Evolutionary conservation across 2,113 vertebrate genomes (phyloP), one percentile per base, ranked within the genome.

Genomic region (Agapornis roseicollis): DNA sequence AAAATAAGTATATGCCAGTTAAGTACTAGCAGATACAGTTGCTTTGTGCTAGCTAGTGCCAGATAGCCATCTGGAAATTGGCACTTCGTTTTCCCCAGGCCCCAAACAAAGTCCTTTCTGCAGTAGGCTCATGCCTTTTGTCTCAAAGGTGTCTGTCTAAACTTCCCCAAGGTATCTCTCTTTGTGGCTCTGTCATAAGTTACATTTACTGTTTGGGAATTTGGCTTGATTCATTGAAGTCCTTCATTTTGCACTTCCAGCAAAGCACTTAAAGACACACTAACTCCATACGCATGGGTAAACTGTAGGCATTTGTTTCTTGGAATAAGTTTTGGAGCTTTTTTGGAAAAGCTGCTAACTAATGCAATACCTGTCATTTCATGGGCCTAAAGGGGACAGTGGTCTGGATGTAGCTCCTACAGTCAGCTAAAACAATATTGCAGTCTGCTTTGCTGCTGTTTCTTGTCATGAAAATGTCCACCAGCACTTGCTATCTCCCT

Each of bases 401-500:
- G 27, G 3, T 58, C 50, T 88, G 55, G 19, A 47, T 53, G 7
- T 35, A 55, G 68, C 91, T 89, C n/a, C 49, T 88, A 2, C 23
- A 19, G n/a, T 53, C 28, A 73, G 9, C 50, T 85, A 60, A 66
- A 72, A 11, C 15, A 58, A 2, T 42, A 77, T 25, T 56, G 24
- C 28, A 61, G 6, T 52, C 31, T n/a, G 25, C 35, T 77, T 77
- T 80, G 44, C n/a, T 73, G 46, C 68, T 87, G 33, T 14, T 58
- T 14, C 31, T 70, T 86, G 35, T 85, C 65, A 49, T 83, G 66
- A 88, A 85, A 53, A 58, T 29, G 18, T 74, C 61, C 42, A 22
- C 60, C 27, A 69, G 46, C 0, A 0, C 10, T 55, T n/a, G 35
- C 3, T 2, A 0, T 64, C 37, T 24, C 29, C 60, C 64, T 29